Conservation (phyloP, 2,113 vertebrate species). For the Labeo rohita region DNA sequence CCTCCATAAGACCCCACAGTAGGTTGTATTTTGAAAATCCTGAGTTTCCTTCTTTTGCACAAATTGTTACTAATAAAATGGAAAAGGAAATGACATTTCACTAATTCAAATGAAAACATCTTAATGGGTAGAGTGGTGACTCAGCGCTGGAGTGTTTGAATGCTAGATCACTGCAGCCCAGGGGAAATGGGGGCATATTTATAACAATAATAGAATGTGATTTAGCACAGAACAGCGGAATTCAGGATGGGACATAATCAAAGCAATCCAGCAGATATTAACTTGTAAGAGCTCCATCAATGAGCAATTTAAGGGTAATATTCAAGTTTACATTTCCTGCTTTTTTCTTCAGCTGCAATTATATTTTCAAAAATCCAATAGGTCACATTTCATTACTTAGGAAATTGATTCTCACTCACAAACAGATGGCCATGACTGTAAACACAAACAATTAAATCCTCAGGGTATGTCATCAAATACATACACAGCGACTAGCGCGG, state of each 20-base stretch:
- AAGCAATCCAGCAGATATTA: slow-evolving; percentile 14
- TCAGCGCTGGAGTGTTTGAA: slow-evolving; percentile 15
- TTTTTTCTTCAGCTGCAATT: neutral
- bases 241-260: slow-evolving; percentile 3
- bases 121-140: slow-evolving; percentile 52
- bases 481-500: slow-evolving; percentile 26
- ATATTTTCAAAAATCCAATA: neutral
- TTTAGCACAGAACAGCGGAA: slow-evolving; percentile 7
- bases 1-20: neutral
- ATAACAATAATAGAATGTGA: slow-evolving; percentile 35
- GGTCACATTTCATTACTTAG: slow-evolving; percentile 17
- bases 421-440: slow-evolving; percentile 62
- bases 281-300: neutral
- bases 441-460: slow-evolving; percentile 60
- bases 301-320: neutral
- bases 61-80: slow-evolving; percentile 33
- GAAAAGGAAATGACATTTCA: slow-evolving; percentile 37
- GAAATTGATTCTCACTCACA: slow-evolving; percentile 18
- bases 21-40: neutral
- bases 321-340: neutral
- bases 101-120: slow-evolving; percentile 42
- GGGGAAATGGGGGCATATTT: slow-evolving; percentile 44
- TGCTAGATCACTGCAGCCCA: neutral
- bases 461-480: slow-evolving; percentile 56
- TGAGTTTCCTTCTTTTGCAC: neutral